Percentiles rank a stretch among this genome's conserved stretches.
Evolutionary conservation across 2,888 invertebrate genomes (phyloP).

Genomic region (Eremobia ochroleuca): DNA sequence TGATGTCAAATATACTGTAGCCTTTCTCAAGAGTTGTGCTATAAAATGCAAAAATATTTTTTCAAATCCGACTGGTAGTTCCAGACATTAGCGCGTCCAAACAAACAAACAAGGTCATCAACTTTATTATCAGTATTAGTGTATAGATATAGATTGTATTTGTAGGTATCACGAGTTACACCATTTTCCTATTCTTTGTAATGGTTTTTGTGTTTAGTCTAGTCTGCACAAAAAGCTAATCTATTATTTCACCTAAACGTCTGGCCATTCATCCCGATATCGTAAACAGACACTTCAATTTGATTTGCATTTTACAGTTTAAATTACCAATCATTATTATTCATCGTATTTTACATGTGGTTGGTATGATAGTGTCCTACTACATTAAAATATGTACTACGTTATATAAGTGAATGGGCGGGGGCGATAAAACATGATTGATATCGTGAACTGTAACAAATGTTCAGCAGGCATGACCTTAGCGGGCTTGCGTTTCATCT

Average conservation of each 20-base stretch:
- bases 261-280: slow-evolving; percentile 43
- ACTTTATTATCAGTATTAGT: too few species aligned
- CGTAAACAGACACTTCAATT: slow-evolving; percentile 43
- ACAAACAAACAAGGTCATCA: too few species aligned
- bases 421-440: slow-evolving; percentile 51
- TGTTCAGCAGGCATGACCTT: slow-evolving; percentile 47
- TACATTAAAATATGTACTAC: slow-evolving; percentile 26
- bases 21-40: too few species aligned
- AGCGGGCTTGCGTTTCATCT: slow-evolving; percentile 31
- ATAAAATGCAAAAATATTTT: too few species aligned
- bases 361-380: slow-evolving; percentile 26
- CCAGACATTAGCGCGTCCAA: too few species aligned
- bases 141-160: background rate
- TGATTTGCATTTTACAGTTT: slow-evolving; percentile 43
- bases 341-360: slow-evolving; percentile 41
- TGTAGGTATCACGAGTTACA: background rate
- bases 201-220: slow-evolving; percentile 36
- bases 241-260: slow-evolving; percentile 33
- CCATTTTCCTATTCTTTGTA: background rate
- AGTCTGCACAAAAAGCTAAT: slow-evolving; percentile 25
- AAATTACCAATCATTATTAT: slow-evolving; percentile 38
- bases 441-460: slow-evolving; percentile 51
- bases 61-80: too few species aligned
- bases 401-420: slow-evolving; percentile 25
- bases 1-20: background rate